Conservation (phyloP, 2,113 vertebrate genomes). For the Istiophorus platypterus region DNA sequence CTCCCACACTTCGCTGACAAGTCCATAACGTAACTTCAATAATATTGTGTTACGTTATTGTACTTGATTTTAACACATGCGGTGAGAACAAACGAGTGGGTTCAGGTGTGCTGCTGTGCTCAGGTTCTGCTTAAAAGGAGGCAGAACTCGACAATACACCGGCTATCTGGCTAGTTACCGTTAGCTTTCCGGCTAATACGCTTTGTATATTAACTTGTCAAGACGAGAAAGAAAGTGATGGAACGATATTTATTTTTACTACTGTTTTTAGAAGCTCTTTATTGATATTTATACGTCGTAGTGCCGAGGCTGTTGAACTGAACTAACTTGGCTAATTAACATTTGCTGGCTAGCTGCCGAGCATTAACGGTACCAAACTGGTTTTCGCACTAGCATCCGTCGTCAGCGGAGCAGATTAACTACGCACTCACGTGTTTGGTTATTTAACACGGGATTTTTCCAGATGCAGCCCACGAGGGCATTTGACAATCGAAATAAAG, state of each 20-base stretch:
- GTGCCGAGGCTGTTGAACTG: neutral
- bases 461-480: rapidly evolving
- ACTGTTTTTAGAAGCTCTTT: neutral
- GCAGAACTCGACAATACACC: conserved; percentile 8
- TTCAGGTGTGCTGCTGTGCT: neutral
- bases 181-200: conserved; percentile 30
- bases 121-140: neutral
- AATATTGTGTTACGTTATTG: neutral
- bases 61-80: neutral
- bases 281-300: neutral
- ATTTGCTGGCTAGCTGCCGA: conserved; percentile 58
- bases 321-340: conserved; percentile 27
- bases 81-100: neutral
- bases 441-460: rapidly evolving
- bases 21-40: neutral
- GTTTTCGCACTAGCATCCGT: neutral
- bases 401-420: neutral
- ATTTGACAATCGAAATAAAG: conserved; percentile 4
- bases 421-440: neutral
- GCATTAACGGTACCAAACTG: conserved; percentile 14
- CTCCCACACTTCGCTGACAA: neutral
- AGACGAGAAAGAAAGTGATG: rapidly evolving
- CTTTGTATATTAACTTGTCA: neutral
- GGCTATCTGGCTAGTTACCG: conserved; percentile 18
- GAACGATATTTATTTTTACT: neutral